Base-by-base conservation (phyloP, 2,888 invertebrate genomes). In the Athalia rosae region DNA sequence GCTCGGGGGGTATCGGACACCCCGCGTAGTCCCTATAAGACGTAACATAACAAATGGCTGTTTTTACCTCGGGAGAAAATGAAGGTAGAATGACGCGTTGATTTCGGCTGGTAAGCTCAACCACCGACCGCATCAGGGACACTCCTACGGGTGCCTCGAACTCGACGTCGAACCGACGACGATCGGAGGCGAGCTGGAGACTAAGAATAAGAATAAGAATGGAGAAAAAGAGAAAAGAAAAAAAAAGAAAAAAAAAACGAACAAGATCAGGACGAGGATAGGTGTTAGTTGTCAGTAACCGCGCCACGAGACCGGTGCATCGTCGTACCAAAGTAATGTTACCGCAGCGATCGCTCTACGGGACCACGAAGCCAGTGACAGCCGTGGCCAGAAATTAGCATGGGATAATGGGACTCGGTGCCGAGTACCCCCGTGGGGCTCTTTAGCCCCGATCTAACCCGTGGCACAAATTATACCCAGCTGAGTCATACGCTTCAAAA, bases 21-120 rank as follows among this genome's bases (percentile, higher is more conserved):
- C 88, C 88, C 88, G 87, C 87, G 86, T 87, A 84, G 85, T 84
- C 83, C 85, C 83, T 83, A 86, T 87, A 88, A 87, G 89, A 88
- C 89, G 85, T 86, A 87, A 84, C 84, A 84, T 89, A 89, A 89
- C 89, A 89, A 89, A 89, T 89, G 89, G 88, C 88, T 88, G 88
- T 89, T 89, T 28, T 89, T 88, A 89, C 87, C 87, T 87, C 86
- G 84, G 81, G 86, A 89, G 89, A 89, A 89, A 89, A 89, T 89
- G 89, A 89, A 89, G 88, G 87, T 85, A 89, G 88, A 86, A 89
- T 89, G 89, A 89, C 89, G 86, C 87, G 89, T 88, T 87, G 87
- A 89, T 89, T 89, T 88, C 86, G 85, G 84, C 84, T 80, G 82
- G 82, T 80, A 83, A 83, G 83, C 83, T 79, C 80, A 28, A 28